Evolutionary conservation across 2,888 invertebrate species (phyloP).

Genomic region (Tiliacea citrago): DNA sequence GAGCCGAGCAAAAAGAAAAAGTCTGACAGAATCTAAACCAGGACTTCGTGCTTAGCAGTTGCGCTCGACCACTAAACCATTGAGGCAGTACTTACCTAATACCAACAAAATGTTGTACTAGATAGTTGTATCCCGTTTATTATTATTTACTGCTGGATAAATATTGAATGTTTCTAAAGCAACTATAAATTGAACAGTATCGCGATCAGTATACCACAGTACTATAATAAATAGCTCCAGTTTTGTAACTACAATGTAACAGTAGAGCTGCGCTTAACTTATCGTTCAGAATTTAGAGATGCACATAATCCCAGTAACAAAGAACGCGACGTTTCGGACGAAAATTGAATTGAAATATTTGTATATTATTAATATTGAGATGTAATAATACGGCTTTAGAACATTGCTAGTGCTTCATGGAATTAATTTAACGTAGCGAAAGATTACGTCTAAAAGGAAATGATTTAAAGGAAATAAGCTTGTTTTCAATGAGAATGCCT

Average conservation of each 20-base stretch:
- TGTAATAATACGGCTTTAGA: background rate
- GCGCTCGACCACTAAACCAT: no score
- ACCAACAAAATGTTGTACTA: background rate
- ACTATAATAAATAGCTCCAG: slow-evolving; percentile 22
- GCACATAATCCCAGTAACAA: slow-evolving; percentile 40
- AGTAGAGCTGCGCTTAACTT: slow-evolving; percentile 9
- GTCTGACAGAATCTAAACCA: no score
- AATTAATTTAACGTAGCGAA: background rate
- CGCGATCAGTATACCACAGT: background rate
- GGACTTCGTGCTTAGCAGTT: no score
- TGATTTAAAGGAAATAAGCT: background rate
- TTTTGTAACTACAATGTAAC: slow-evolving; percentile 40
- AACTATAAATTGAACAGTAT: slow-evolving; percentile 32
- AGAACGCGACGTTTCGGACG: slow-evolving; percentile 14
- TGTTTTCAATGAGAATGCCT: background rate
- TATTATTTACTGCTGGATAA: slow-evolving; percentile 18
- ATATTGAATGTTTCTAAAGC: slow-evolving; percentile 32
- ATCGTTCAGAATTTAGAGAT: slow-evolving; percentile 27
- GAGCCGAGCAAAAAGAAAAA: no score
- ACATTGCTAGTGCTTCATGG: background rate
- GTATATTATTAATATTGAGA: slow-evolving; percentile 2
- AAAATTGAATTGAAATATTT: slow-evolving; percentile 40
- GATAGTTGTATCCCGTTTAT: slow-evolving; percentile 1
- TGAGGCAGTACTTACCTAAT: no score
- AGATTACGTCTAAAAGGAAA: background rate